phyloP scores from a whole-genome alignment of 2,888 invertebrate species.

The Dryomyza anilis region DNA sequence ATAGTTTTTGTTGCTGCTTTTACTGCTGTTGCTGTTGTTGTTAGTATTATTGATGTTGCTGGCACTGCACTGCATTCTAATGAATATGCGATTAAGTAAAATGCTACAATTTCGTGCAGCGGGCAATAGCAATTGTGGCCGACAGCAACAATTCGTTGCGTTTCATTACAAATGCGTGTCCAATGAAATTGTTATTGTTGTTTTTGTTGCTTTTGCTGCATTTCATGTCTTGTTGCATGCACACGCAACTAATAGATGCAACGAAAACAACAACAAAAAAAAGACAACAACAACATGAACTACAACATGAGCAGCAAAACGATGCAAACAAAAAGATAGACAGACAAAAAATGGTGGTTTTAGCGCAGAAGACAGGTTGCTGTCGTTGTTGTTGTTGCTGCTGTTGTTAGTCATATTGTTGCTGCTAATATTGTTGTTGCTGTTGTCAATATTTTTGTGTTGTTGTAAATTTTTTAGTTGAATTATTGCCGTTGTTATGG shows the following conservation, averaged over 20 bases:
- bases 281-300: slow-evolving; percentile 6
- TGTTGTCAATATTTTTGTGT: not conserved
- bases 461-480: too few relatives aligned
- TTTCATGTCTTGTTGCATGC: too few relatives aligned
- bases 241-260: slow-evolving; percentile 14
- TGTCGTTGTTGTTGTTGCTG: not conserved
- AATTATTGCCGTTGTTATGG: too few relatives aligned
- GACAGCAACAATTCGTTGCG: slow-evolving; percentile 20
- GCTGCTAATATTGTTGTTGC: slow-evolving; percentile 1
- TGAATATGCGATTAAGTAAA: slow-evolving; percentile 23
- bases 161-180: slow-evolving; percentile 20
- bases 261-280: slow-evolving; percentile 25
- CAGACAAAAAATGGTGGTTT: slow-evolving; percentile 27
- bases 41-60: too few relatives aligned
- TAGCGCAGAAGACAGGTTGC: slow-evolving; percentile 40
- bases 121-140: too few relatives aligned
- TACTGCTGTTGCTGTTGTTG: too few relatives aligned
- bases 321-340: slow-evolving; percentile 1
- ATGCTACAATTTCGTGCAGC: slow-evolving; percentile 22
- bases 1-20: not conserved
- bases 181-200: not conserved
- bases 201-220: too few relatives aligned
- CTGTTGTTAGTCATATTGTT: not conserved
- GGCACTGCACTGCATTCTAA: slow-evolving; percentile 6
- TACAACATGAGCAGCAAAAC: slow-evolving; percentile 7